A percentile compares a stretch with the other conserved stretches of the same genome.
phyloP scores from a whole-genome alignment of 2,888 invertebrate species.

The Drosophila robusta region DNA sequence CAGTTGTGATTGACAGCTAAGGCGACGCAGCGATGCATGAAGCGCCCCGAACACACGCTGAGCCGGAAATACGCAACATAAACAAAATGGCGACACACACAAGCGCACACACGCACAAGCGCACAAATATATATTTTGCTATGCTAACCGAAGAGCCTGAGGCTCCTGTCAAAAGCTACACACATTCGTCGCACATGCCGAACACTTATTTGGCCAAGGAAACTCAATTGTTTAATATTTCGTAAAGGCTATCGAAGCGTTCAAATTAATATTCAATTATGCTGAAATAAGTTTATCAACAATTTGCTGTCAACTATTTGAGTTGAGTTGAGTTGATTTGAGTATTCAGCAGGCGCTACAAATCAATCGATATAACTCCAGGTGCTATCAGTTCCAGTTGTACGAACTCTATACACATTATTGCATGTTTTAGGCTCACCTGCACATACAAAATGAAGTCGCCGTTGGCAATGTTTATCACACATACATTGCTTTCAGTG shows the following conservation, averaged over 20 bases:
- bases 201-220: neutral
- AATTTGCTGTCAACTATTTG: constrained; percentile 16
- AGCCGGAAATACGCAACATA: constrained; percentile 56
- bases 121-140: constrained; percentile 15
- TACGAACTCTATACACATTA: neutral
- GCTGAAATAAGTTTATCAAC: constrained; percentile 44
- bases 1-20: constrained; percentile 78
- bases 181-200: neutral
- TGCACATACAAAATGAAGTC: constrained; percentile 3
- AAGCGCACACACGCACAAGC: constrained; percentile 6
- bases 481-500: constrained; percentile 14
- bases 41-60: constrained; percentile 25
- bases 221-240: constrained; percentile 40
- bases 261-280: constrained; percentile 75
- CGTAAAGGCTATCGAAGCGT: constrained; percentile 48
- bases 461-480: neutral
- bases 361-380: constrained; percentile 32
- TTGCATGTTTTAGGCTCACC: neutral
- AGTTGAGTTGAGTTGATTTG: neutral
- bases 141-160: constrained; percentile 18
- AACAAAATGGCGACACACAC: constrained; percentile 65
- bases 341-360: constrained; percentile 7
- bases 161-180: constrained; percentile 33
- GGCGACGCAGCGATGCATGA: constrained; percentile 55
- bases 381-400: neutral